Evolutionary conservation across 2,797 vertebrate species (phyloP).

Genomic region (Potorous gilbertii): DNA sequence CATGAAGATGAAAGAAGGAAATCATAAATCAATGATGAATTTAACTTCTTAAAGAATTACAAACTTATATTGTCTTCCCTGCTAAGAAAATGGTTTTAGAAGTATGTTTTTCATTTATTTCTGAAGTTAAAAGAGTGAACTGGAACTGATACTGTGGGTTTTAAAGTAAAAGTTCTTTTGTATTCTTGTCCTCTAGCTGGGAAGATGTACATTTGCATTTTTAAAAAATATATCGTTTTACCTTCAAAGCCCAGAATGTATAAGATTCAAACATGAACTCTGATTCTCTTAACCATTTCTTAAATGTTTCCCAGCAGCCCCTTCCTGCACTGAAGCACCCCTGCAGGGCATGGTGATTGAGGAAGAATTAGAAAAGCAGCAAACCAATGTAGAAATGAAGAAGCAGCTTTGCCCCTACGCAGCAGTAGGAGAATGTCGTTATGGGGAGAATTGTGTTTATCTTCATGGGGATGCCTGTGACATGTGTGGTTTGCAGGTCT

Average conservation of each 20-base stretch:
- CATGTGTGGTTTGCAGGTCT: conserved; percentile 97
- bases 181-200: not conserved
- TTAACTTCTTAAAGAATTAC: conserved; percentile 22
- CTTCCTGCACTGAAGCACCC: conserved; percentile 83
- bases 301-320: conserved; percentile 79
- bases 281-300: conserved; percentile 26
- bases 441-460: conserved; percentile 97
- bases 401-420: conserved; percentile 97
- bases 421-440: conserved; percentile 95
- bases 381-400: conserved; percentile 87
- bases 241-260: conserved; percentile 28
- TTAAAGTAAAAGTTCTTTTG: not conserved
- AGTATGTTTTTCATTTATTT: not conserved
- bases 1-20: not conserved
- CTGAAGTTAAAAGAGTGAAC: not conserved
- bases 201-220: conserved; percentile 9
- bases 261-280: not conserved
- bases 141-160: not conserved
- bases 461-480: conserved; percentile 97
- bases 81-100: not conserved
- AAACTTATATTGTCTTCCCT: not conserved
- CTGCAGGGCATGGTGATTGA: conserved; percentile 87
- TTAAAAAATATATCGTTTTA: conserved; percentile 12
- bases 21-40: conserved; percentile 15
- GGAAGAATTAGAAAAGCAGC: conserved; percentile 88